Evolutionary conservation across 1,140 invertebrate species (phyloP).

Genomic region (Drosophila willistoni): DNA sequence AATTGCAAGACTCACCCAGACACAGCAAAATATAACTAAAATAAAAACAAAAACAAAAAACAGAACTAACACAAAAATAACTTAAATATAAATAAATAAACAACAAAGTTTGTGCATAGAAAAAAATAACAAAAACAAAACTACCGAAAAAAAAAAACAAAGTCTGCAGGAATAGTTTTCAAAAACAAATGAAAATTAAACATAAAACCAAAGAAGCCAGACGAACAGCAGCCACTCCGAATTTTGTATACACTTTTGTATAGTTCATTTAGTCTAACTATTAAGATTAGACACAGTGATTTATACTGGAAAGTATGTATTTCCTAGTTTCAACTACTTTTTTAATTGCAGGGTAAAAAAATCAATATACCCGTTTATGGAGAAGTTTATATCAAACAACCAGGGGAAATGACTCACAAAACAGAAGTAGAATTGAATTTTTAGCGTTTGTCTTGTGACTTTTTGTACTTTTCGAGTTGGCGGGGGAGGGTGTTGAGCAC

Average conservation of each 20-base stretch:
- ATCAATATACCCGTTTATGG: background rate
- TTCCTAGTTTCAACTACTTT: no score
- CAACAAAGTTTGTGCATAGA: constrained; percentile 1
- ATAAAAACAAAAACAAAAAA: background rate
- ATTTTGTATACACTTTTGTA: background rate
- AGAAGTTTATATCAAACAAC: constrained; percentile 21
- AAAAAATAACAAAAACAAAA: background rate
- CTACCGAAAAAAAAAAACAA: constrained; percentile 53
- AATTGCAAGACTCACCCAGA: constrained; percentile 5
- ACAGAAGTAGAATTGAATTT: constrained; percentile 61
- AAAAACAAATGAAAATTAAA: constrained; percentile 34
- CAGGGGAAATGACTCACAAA: constrained; percentile 54
- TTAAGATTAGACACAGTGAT: no score
- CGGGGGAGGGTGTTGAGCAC: background rate
- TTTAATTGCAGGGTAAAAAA: background rate
- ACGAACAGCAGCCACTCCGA: background rate
- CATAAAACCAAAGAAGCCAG: constrained; percentile 15
- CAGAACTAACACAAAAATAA: constrained; percentile 25
- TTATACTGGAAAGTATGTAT: no score
- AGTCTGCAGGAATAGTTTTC: constrained; percentile 61
- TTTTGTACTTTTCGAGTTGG: background rate
- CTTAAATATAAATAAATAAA: constrained; percentile 13
- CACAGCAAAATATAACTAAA: constrained; percentile 40
- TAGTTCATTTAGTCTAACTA: background rate
- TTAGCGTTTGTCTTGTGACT: constrained; percentile 67